Evolutionary conservation across 30 jellyfish, hydroid and myxozoan genomes (phyloP), one percentile per base, ranked within the genome.

Genomic region (Hydractinia echinata): DNA sequence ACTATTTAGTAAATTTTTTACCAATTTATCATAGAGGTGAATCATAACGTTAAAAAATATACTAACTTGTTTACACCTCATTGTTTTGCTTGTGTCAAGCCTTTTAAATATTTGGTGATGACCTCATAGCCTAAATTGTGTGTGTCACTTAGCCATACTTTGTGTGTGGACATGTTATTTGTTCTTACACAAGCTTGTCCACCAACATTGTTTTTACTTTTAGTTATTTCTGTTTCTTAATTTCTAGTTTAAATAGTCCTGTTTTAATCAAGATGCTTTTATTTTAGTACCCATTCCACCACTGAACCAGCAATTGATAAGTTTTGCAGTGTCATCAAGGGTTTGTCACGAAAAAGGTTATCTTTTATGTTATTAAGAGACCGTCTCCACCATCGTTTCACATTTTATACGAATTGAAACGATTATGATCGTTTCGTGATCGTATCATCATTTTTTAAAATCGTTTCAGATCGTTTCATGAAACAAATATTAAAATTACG

Each of bases 331-430:
- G 30, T 71, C 81, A 7, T 71, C 81, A 30, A 71, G 81, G 5
- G 14, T 71, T 19, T 71, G 81, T 19, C 81, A 71, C 52, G 81
- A 71, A 58, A 71, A 71, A 71, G 81, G 81, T 30, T 64, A 64
- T 64, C 8, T 1, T 64, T 11, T 58, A 58, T 30, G 44, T 30
- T 30, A 30, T n/a, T n/a, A n/a, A n/a, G n/a, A n/a, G n/a, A n/a
- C n/a, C n/a, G n/a, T n/a, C n/a, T n/a, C n/a, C n/a, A n/a, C n/a
- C n/a, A n/a, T n/a, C n/a, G n/a, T n/a, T n/a, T n/a, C n/a, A n/a
- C n/a, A n/a, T n/a, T n/a, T n/a, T n/a, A n/a, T n/a, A n/a, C n/a
- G n/a, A n/a, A n/a, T n/a, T n/a, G n/a, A n/a, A n/a, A n/a, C n/a
- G n/a, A n/a, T n/a, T n/a, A n/a, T n/a, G n/a, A n/a, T n/a, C n/a